Conservation (phyloP, 2,888 invertebrate genomes). For the Aleiodes leptofemur region DNA sequence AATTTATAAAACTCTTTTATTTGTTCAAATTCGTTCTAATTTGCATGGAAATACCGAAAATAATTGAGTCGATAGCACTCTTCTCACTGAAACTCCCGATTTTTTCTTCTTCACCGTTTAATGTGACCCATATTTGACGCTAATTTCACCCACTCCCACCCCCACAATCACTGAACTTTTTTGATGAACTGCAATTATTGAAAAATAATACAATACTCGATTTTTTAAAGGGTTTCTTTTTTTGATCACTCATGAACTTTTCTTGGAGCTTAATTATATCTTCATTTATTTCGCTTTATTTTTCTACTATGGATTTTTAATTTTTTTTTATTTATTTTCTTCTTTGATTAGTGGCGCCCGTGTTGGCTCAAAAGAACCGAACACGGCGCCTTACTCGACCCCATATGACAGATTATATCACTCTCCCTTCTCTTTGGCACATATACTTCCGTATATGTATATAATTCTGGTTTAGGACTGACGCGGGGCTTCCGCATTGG, state of each 20-base stretch:
- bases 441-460: constrained; percentile 21
- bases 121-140: constrained; percentile 26
- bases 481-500: neutral
- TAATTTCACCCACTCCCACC: constrained; percentile 21
- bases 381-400: constrained; percentile 65
- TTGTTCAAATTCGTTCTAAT: too few relatives aligned
- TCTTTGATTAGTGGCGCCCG: constrained; percentile 59
- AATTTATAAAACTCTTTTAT: neutral
- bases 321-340: neutral
- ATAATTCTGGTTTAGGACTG: neutral
- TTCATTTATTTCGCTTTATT: neutral
- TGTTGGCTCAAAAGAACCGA: constrained; percentile 65
- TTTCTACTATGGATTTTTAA: neutral
- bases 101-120: neutral
- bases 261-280: too few relatives aligned
- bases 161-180: constrained; percentile 45
- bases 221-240: too few relatives aligned
- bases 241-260: too few relatives aligned
- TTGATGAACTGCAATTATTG: neutral
- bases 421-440: constrained; percentile 45
- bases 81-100: too few relatives aligned
- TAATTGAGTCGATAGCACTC: neutral
- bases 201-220: neutral
- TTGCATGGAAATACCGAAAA: neutral
- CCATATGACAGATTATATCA: constrained; percentile 63